A percentile compares a stretch with the other conserved stretches of the same genome.
Conservation (phyloP, 2,888 invertebrate genomes). For the Lycophotia porphyrea region DNA sequence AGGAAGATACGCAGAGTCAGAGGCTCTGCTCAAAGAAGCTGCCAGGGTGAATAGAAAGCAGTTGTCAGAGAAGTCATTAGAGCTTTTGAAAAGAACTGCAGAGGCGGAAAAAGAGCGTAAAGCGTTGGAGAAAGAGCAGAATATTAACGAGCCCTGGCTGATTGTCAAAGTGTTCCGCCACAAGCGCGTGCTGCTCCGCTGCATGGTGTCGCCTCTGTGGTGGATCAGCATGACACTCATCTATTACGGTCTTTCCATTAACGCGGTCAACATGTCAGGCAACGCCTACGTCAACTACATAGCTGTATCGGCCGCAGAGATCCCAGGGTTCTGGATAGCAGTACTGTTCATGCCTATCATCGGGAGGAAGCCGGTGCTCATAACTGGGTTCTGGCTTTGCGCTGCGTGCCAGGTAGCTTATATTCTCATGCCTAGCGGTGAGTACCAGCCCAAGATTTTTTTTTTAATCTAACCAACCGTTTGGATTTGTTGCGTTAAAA, state of each 20-base stretch:
- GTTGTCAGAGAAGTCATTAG: constrained; percentile 79
- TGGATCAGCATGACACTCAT: constrained; percentile 92
- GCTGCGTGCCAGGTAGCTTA: constrained; percentile 90
- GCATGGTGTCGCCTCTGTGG: constrained; percentile 85
- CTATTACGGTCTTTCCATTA: constrained; percentile 92
- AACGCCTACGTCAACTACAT: constrained; percentile 92
- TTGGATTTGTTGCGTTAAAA: not conserved
- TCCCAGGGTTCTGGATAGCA: constrained; percentile 92
- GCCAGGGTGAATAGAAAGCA: constrained; percentile 90
- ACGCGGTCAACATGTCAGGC: constrained; percentile 91
- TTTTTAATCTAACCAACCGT: not conserved
- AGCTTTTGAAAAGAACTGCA: constrained; percentile 72
- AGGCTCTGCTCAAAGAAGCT: constrained; percentile 90
- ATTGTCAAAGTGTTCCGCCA: constrained; percentile 77
- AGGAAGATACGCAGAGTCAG: constrained; percentile 91
- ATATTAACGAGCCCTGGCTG: constrained; percentile 76
- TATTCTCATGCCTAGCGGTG: constrained; percentile 88
- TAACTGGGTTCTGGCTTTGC: constrained; percentile 90
- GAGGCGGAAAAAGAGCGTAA: constrained; percentile 74
- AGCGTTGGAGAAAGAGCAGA: constrained; percentile 59
- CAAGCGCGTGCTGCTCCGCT: constrained; percentile 75
- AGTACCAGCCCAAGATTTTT: not conserved
- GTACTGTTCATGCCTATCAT: constrained; percentile 89
- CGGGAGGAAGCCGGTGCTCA: constrained; percentile 91
- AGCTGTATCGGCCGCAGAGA: constrained; percentile 91